Conservation (phyloP, 2,888 invertebrate genomes). For the Julus scandinavius region DNA sequence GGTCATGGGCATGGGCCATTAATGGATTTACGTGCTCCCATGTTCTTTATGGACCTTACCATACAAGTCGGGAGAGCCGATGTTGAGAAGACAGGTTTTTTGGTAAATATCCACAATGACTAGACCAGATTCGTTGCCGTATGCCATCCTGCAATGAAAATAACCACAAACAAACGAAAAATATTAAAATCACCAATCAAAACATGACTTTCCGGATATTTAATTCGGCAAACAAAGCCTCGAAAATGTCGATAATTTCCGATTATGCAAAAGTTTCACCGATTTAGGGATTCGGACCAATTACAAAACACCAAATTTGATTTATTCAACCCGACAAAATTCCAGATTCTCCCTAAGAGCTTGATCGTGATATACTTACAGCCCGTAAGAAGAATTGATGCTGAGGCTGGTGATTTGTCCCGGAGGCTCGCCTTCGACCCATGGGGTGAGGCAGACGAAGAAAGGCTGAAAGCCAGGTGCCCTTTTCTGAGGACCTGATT, state of each 20-base stretch:
- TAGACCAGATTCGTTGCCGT: constrained; percentile 95
- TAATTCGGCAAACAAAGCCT: too few species aligned
- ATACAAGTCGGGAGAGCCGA: constrained; percentile 91
- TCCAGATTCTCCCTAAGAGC: too few species aligned
- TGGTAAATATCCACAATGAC: constrained; percentile 95
- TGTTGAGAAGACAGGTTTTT: constrained; percentile 86
- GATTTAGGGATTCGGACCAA: too few species aligned
- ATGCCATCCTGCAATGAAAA: constrained; percentile 80
- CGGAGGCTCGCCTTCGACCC: constrained; percentile 80
- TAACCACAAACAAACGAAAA: too few species aligned
- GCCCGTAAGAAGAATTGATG: constrained; percentile 95
- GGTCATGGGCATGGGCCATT: too few species aligned
- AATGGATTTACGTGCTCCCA: too few species aligned
- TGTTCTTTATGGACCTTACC: constrained; percentile 68
- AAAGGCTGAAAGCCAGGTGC: constrained; percentile 97
- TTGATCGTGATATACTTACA: constrained; percentile 76
- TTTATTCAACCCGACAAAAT: too few species aligned
- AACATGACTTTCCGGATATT: too few species aligned
- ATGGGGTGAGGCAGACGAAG: constrained; percentile 90
- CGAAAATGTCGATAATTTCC: too few species aligned
- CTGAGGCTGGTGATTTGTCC: constrained; percentile 88
- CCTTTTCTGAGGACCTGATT: constrained; percentile 82
- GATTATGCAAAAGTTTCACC: too few species aligned
- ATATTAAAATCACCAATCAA: too few species aligned
- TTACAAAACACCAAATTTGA: too few species aligned